Conservation (phyloP, 2,113 vertebrate genomes). For the Rhabdomys dilectus region DNA sequence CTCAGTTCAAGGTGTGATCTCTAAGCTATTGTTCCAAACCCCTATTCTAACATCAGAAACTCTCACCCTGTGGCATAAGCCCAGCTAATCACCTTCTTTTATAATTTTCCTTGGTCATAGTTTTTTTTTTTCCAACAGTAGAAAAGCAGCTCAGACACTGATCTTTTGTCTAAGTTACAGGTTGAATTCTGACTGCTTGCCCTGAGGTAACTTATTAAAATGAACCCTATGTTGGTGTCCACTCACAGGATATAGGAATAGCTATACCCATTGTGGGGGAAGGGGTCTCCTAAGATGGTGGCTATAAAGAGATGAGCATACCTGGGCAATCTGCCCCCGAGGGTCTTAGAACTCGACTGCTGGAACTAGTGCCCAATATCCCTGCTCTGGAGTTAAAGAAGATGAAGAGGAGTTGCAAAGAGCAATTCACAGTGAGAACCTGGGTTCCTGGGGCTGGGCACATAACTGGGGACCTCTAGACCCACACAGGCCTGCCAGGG, state of each 20-base stretch:
- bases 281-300: background rate
- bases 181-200: background rate
- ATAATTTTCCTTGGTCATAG: background rate
- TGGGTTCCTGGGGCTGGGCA: too few species aligned
- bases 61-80: background rate
- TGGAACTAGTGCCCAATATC: background rate
- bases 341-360: background rate
- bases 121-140: background rate
- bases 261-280: rapidly evolving
- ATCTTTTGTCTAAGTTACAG: background rate
- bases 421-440: background rate
- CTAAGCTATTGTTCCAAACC: background rate
- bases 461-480: background rate
- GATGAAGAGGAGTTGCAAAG: background rate
- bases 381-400: background rate
- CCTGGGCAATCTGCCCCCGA: background rate
- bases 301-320: background rate
- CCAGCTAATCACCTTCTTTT: background rate
- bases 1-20: background rate
- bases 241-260: background rate
- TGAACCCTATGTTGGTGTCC: background rate
- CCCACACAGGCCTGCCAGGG: background rate
- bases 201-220: background rate
- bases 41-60: background rate
- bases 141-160: background rate